phyloP scores from a whole-genome alignment of 2,888 invertebrate genomes.

The Clivina fossor region DNA sequence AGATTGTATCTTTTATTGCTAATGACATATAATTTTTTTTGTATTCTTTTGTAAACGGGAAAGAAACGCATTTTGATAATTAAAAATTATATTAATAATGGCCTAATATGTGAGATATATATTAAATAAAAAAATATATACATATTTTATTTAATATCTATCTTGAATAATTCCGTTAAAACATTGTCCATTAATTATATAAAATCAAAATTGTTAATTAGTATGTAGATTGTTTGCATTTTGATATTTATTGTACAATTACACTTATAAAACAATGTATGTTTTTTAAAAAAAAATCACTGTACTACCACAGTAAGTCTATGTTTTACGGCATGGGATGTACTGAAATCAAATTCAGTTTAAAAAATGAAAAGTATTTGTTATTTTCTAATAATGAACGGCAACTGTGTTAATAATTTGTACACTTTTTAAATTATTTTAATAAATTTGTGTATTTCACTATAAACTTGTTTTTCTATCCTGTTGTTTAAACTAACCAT shows the following conservation, averaged over 20 bases:
- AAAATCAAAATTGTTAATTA: slow-evolving; percentile 29
- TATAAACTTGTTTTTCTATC: slow-evolving; percentile 5
- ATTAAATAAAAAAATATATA: too few species aligned
- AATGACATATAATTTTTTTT: too few species aligned
- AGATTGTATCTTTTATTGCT: too few species aligned
- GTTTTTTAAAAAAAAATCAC: slow-evolving; percentile 21
- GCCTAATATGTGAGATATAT: too few species aligned
- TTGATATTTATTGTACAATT: slow-evolving; percentile 21
- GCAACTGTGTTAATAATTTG: slow-evolving; percentile 28
- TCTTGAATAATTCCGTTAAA: slow-evolving; percentile 8
- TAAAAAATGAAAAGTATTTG: neutral
- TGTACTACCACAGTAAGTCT: too few species aligned
- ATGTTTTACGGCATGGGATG: neutral
- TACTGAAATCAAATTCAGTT: neutral
- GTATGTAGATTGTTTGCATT: slow-evolving; percentile 19
- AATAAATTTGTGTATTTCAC: slow-evolving; percentile 33
- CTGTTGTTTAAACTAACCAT: too few species aligned
- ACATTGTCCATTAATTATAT: slow-evolving; percentile 17
- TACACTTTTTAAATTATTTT: slow-evolving; percentile 31
- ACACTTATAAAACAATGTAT: slow-evolving; percentile 19
- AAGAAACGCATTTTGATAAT: too few species aligned
- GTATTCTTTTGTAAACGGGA: too few species aligned
- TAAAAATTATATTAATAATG: too few species aligned
- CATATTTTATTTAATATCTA: too few species aligned
- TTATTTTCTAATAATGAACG: neutral